Evolutionary conservation across 2,888 invertebrate genomes (phyloP).

Genomic region (Linyphia triangularis): DNA sequence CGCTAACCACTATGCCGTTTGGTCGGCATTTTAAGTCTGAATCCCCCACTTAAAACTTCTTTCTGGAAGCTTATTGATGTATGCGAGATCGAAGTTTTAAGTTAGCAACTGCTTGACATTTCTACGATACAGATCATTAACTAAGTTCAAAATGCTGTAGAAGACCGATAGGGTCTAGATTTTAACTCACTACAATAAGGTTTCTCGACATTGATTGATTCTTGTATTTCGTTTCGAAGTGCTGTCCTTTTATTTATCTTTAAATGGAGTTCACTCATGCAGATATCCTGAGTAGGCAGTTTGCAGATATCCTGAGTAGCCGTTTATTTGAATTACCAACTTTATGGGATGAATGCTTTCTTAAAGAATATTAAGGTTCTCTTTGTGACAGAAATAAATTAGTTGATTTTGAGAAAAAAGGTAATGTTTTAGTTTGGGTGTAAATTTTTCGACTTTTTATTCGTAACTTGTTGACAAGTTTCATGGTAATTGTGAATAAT

Average conservation of each 20-base stretch:
- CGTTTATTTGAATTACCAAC: no score
- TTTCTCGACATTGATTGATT: background rate
- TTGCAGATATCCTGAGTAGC: no score
- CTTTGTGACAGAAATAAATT: no score
- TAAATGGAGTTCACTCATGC: background rate
- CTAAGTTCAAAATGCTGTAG: background rate
- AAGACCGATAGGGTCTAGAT: background rate
- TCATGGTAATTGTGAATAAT: no score
- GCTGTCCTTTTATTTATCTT: background rate
- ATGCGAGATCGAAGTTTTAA: slow-evolving; percentile 16
- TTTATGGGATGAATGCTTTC: no score
- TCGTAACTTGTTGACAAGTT: no score
- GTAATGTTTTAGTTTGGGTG: no score
- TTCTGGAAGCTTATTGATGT: slow-evolving; percentile 21
- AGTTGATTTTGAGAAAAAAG: no score
- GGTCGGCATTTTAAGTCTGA: no score
- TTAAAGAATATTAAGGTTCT: no score
- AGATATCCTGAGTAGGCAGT: background rate
- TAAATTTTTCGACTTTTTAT: no score
- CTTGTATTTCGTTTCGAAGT: background rate
- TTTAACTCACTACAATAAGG: background rate
- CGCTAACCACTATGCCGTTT: no score
- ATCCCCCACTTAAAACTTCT: background rate
- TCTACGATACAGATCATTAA: background rate
- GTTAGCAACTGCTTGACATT: background rate